These are phyloP conservation scores for Drosophila malerkotliana DNA, from an alignment of 1,140 invertebrate genomes.

Conservation along the genomic window DNA sequence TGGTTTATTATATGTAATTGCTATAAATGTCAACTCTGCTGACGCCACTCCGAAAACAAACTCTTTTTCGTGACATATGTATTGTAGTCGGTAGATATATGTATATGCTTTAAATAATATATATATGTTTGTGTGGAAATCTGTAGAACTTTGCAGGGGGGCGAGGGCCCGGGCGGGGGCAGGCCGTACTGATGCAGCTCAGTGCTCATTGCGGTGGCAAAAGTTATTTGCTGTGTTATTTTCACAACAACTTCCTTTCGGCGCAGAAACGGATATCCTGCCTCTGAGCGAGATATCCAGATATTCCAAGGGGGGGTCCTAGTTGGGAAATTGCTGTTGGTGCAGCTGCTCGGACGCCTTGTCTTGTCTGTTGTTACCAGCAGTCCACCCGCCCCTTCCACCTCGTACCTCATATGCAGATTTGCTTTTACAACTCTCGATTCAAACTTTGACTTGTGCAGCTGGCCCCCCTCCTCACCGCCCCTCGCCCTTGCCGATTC, in stretches of 20 bases:
- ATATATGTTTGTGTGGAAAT: slow-evolving; percentile 22
- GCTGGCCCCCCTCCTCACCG: neutral
- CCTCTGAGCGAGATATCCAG: slow-evolving; percentile 43
- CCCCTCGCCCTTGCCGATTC: neutral
- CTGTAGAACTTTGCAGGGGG: slow-evolving; percentile 4
- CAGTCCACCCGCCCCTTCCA: neutral
- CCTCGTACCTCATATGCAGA: slow-evolving; percentile 30
- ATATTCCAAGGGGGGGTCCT: slow-evolving; percentile 5
- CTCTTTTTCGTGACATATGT: neutral
- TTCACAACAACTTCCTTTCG: slow-evolving; percentile 77
- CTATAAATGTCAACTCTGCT: slow-evolving; percentile 42
- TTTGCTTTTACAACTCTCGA: slow-evolving; percentile 31
- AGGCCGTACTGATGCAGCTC: slow-evolving; percentile 18
- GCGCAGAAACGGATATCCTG: slow-evolving; percentile 72
- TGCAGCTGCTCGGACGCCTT: slow-evolving; percentile 67
- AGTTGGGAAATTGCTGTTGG: slow-evolving; percentile 59
- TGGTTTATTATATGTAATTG: slow-evolving; percentile 24
- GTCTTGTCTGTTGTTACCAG: slow-evolving; percentile 44
- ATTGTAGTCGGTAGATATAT: neutral
- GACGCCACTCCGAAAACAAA: slow-evolving; percentile 11
- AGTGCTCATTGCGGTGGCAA: slow-evolving; percentile 76
- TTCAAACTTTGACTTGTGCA: slow-evolving; percentile 56
- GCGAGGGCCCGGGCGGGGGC: neutral
- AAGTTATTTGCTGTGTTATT: slow-evolving; percentile 83
- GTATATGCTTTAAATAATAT: neutral